phyloP scores from a whole-genome alignment of 1,140 invertebrate species.

The Formica selysi region DNA sequence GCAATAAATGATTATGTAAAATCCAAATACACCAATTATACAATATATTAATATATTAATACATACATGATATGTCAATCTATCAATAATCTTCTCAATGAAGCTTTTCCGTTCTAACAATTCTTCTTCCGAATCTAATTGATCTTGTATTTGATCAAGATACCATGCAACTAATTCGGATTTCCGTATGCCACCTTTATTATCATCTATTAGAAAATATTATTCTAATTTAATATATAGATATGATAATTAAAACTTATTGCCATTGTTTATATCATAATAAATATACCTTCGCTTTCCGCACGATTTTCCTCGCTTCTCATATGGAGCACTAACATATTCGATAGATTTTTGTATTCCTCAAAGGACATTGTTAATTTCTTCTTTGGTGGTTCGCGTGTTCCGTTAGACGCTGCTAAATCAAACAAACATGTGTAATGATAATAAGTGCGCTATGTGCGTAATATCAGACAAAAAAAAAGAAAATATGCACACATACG shows the following conservation, averaged over 20 bases:
- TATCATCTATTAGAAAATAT: constrained; percentile 70
- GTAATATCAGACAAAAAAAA: neutral
- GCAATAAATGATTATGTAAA: constrained; percentile 27
- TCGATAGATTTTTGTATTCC: constrained; percentile 97
- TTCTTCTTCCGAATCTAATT: constrained; percentile 97
- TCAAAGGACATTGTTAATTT: constrained; percentile 97
- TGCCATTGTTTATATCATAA: neutral
- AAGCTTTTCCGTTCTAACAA: constrained; percentile 95
- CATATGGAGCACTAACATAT: constrained; percentile 96
- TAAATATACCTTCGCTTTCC: constrained; percentile 88
- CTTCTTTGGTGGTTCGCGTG: constrained; percentile 88
- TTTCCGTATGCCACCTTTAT: constrained; percentile 90
- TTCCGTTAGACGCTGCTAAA: constrained; percentile 41
- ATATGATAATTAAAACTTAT: constrained; percentile 41
- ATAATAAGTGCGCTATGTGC: neutral
- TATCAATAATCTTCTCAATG: constrained; percentile 98
- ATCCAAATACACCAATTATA: neutral
- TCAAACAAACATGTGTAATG: neutral
- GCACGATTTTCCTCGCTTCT: constrained; percentile 92
- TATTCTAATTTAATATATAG: constrained; percentile 7
- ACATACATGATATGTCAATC: constrained; percentile 96
- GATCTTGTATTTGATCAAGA: constrained; percentile 94
- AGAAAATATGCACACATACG: constrained; percentile 56
- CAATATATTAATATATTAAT: constrained; percentile 47
- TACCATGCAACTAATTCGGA: constrained; percentile 98